Evolutionary conservation across 1,140 invertebrate genomes (phyloP), one percentile per base, ranked within the genome.

Genomic region (Bombus waltoni): DNA sequence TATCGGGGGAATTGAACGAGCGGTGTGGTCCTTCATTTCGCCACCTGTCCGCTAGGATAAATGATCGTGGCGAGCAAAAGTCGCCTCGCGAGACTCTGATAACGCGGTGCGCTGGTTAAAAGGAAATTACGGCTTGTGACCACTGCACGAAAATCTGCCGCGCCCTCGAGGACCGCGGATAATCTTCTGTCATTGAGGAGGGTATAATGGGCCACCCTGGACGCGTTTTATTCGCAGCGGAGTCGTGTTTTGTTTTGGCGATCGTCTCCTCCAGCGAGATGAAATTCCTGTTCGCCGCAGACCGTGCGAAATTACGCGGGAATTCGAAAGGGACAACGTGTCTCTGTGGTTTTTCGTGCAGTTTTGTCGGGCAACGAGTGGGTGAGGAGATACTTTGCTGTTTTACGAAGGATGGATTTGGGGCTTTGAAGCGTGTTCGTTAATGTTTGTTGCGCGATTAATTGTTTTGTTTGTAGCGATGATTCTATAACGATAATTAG

Each of bases 201-300:
- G 57, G 47, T 73, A 53, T 91, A 92, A 89, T 88, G 92, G 93
- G 88, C 92, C 93, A 93, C 92, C 89, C 91, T 89, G 85, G 85
- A 73, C 79, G 74, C 75, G 75, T 62, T 42, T 38, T 59, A 65
- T 65, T 13, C 42, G 15, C 53, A 0, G 3, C 57, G 3, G 22
- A 66, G 3, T 65, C 57, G 28, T 32, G n/a, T 28, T 62, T 59
- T 53, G 47, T 53, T 53, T 53, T 22, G 18, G 18, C 47, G 47
- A 53, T n/a, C 59, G 28, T 62, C 59, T 62, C n/a, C 83, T 91
- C 84, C 74, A n/a, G 15, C 85, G 82, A 86, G 91, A 93, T 92
- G 91, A 91, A 93, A 94, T 93, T 93, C 93, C 91, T 89, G 65
- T 85, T 76, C 9, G 53, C 82, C 76, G 59, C 35, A 79, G 35